Evolutionary conservation across 2,888 invertebrate genomes (phyloP), one percentile per base, ranked within the genome.

Genomic region (Watsonalla cultraria): DNA sequence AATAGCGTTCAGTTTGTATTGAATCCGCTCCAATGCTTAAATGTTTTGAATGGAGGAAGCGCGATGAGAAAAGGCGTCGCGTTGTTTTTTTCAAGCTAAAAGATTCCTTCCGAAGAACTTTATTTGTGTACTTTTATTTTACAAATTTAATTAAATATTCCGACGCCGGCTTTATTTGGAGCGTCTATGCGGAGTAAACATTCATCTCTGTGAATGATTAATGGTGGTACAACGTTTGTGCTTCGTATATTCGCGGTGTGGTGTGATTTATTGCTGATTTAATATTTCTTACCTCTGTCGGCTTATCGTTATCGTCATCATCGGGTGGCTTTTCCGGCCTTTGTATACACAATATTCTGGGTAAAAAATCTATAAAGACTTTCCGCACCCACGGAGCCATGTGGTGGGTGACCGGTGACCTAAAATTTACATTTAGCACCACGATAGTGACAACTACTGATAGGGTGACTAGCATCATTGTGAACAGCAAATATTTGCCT

Each of bases 371-470:
- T 86, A 96, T 96, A 89, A 97, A 97, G 80, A 97, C 92, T 74
- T 94, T 93, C 70, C 95, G 93, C 75, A 97, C 97, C 97, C 97
- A 97, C 53, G 96, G 97, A 58, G 96, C 94, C 95, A 98, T 95
- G 71, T 95, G 95, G 84, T 98, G 97, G 61, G 97, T 97, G 58
- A 97, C 97, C 45, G 97, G 97, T 58, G 97, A 97, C 91, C 93
- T 92, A 91, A 96, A 97, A 92, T 98, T 97, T 76, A 98, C 96
- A 86, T 97, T 98, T 76, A 98, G 93, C 84, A 98, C 97, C 74
- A 96, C 96, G 85, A 97, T 97, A 75, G 98, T 98, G 77, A 97
- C 96, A 68, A 97, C 96, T 76, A 97, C 97, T 64, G 97, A 97
- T 66, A 97, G 91, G 64, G 97, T 97, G 76, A 98, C 97, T 78